Conservation (phyloP, 2,797 vertebrate genomes). For the Thunnus albacares region DNA sequence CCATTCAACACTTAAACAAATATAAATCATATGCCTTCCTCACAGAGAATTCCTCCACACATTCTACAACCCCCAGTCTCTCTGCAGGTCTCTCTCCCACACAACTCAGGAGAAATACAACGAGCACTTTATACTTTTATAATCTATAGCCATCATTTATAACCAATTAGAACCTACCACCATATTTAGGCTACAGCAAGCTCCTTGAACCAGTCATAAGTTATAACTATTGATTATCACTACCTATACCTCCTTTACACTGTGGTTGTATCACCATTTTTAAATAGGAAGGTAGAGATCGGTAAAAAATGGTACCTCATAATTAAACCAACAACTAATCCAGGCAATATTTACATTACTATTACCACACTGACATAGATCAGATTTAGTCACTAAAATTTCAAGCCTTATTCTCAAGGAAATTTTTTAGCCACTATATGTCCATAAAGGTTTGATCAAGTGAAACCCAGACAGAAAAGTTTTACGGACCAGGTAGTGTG, state of each 20-base stretch:
- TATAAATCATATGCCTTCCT: conserved; percentile 85
- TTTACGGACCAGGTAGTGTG: too few relatives aligned
- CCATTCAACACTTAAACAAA: conserved; percentile 86
- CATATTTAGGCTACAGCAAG: background rate
- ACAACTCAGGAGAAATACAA: conserved; percentile 21
- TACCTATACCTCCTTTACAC: background rate
- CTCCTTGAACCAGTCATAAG: background rate
- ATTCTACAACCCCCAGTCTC: conserved; percentile 49
- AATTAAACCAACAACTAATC: background rate
- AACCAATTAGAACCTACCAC: conserved; percentile 12
- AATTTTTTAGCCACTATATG: too few relatives aligned
- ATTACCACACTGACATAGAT: too few relatives aligned
- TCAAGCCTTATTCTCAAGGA: too few relatives aligned
- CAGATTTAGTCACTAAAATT: too few relatives aligned
- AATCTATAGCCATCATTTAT: conserved; percentile 16
- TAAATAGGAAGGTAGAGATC: background rate
- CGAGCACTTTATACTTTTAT: conserved; percentile 1
- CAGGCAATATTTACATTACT: background rate
- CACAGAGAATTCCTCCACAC: conserved; percentile 71
- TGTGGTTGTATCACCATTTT: background rate
- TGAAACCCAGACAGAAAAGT: too few relatives aligned
- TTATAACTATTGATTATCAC: background rate
- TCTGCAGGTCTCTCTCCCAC: conserved; percentile 36
- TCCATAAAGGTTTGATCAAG: too few relatives aligned
- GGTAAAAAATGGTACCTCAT: background rate